Base-by-base conservation (phyloP, 2,888 invertebrate species). In the Caenorhabditis sulstoni region DNA sequence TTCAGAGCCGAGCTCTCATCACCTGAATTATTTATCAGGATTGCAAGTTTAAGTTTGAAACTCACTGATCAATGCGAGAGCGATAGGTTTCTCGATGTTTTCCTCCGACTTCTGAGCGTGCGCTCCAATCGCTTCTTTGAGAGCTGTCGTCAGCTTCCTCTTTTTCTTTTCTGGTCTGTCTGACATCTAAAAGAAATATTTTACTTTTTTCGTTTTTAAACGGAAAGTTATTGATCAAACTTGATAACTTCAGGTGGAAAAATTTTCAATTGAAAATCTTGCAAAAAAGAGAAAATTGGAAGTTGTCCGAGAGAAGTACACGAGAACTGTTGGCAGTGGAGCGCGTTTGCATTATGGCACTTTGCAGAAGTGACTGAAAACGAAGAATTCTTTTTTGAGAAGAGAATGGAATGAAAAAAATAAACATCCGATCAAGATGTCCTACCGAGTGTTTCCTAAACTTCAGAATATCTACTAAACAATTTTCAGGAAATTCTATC, bases 41-140 rank as follows among this genome's bases (percentile, higher is more conserved):
- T 35, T 44, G 22, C 50, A 14, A 39, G 35, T 29, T 20, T 14
- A 18, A 23, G 49, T 22, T 39, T 14, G 20, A 23, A 29, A n/a
- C 64, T 44, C 18, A 68, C 76, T 76, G 39, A 70, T 76, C 1
- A 76, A 29, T 0, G 76, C 76, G 8, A 76, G 58, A 18, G 68
- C 68, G 29, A 76, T 68, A 45, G 76, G 76, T 47, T 76, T 76
- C 18, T 76, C 76, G 14, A 68, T 76, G 47, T 76, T 76, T 22
- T 76, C 76, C 16, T 64, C 76, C 11, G 68, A 44, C 47, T 68
- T 76, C 29, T 76, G 67, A 0, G 68, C 45, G n/a, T 68, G 55
- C 18, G 62, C 76, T n/a, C 76, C 68, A 45, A 76, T 76, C 7
- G 76, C 76, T 35, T 76, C 68, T 45, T 61, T 62, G 20, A 76